Percentiles rank a stretch among this genome's conserved stretches.
Conservation (phyloP, 2,113 vertebrate species). For the Orcinus orca region DNA sequence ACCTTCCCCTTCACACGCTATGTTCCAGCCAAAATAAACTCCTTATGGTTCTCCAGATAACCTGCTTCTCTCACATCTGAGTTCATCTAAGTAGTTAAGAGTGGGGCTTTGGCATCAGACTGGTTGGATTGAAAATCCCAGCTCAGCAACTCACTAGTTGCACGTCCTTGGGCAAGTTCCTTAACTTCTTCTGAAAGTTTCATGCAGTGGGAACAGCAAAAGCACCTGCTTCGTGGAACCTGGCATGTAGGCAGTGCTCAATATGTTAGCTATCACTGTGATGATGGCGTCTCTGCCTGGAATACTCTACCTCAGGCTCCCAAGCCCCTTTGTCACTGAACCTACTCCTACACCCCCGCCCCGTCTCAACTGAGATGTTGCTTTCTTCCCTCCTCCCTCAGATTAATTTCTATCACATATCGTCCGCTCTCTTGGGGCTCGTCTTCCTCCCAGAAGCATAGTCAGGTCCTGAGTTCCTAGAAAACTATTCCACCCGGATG, state of each 20-base stretch:
- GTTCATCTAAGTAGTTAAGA: neutral
- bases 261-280: accelerated
- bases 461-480: neutral
- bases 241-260: neutral
- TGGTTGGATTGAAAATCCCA: neutral
- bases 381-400: neutral
- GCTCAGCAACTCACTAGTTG: neutral
- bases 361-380: neutral
- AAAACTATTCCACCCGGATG: neutral
- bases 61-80: neutral
- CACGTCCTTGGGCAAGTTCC: neutral
- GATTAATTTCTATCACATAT: neutral
- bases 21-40: neutral
- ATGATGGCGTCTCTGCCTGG: neutral
- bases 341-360: neutral
- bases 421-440: neutral
- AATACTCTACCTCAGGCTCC: neutral
- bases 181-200: neutral
- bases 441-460: neutral
- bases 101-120: neutral
- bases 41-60: neutral
- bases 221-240: neutral
- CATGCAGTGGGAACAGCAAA: neutral
- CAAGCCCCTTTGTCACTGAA: neutral
- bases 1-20: neutral